Conservation (phyloP, 1,140 invertebrate species). For the Carposina sasakii region DNA sequence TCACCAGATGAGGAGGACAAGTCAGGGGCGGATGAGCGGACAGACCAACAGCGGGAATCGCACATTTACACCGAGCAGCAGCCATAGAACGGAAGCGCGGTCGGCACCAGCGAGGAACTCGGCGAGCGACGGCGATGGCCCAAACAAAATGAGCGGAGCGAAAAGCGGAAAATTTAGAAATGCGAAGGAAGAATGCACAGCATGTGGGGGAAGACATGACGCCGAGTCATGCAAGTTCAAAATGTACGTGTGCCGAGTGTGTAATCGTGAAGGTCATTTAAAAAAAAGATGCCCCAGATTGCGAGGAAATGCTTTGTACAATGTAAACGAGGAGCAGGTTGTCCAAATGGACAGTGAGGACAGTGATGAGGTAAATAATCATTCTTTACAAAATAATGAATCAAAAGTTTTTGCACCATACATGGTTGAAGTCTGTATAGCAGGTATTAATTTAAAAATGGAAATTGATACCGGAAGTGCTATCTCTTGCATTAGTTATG, state of each 20-base stretch:
- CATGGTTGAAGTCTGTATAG: not conserved
- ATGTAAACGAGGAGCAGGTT: not conserved
- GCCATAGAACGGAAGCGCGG: not conserved
- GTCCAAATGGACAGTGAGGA: not conserved
- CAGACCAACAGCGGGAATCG: not conserved
- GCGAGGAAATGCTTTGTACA: not conserved
- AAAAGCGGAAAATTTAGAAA: too few species aligned
- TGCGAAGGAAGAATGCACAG: not conserved
- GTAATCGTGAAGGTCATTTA: not conserved
- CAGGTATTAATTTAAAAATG: not conserved
- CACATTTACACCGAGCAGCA: too few species aligned
- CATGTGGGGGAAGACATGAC: not conserved
- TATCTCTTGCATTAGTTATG: conserved; percentile 2
- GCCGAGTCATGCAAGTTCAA: not conserved
- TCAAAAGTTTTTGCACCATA: not conserved
- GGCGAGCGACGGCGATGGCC: not conserved
- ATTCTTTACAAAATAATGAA: not conserved
- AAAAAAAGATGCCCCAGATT: not conserved
- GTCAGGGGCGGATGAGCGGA: not conserved
- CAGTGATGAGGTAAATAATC: not conserved
- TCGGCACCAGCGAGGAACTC: not conserved
- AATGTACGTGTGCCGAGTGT: not conserved
- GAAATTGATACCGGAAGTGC: conserved; percentile 1
- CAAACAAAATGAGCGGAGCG: too few species aligned
- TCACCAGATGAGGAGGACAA: not conserved